Conservation (phyloP, 1,140 invertebrate genomes). For the Drosophila serrata region DNA sequence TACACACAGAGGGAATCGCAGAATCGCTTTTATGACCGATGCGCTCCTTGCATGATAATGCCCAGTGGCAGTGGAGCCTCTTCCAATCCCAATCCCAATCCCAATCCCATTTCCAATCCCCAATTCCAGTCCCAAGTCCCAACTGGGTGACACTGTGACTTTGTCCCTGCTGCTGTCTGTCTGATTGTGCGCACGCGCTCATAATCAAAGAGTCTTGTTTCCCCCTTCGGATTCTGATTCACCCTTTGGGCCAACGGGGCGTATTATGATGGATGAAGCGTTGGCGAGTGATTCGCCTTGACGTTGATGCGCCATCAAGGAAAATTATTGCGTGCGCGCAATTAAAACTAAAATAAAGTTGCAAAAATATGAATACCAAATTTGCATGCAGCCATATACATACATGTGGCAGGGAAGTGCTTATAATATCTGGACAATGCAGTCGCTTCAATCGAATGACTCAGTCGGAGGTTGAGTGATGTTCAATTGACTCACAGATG, state of each 20-base stretch:
- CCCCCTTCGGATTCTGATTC: conserved; percentile 17
- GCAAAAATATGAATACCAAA: conserved; percentile 55
- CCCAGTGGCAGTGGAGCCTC: not conserved
- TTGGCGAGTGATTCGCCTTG: conserved; percentile 75
- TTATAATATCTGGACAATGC: conserved; percentile 41
- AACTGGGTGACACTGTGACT: conserved; percentile 35
- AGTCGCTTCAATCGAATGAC: conserved; percentile 25
- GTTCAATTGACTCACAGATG: not conserved
- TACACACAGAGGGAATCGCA: conserved; percentile 55
- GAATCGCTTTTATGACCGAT: conserved; percentile 75
- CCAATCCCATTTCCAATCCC: not conserved
- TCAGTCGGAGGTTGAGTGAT: conserved; percentile 8
- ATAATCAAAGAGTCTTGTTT: conserved; percentile 67
- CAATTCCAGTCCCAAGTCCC: conserved; percentile 21
- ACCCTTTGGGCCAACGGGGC: conserved; percentile 23
- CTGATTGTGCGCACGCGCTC: conserved; percentile 81
- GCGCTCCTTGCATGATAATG: conserved; percentile 72
- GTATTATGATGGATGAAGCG: conserved; percentile 79
- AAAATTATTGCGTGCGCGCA: conserved; percentile 82
- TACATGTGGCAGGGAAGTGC: conserved; percentile 11
- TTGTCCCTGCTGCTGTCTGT: conserved; percentile 20
- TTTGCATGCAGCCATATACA: conserved; percentile 25
- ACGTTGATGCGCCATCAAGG: conserved; percentile 81
- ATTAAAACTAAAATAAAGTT: conserved; percentile 82
- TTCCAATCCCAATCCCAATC: conserved; percentile 1